Evolutionary conservation across 1,140 invertebrate genomes (phyloP), one percentile per base, ranked within the genome.

Genomic region (Adelges cooleyi): DNA sequence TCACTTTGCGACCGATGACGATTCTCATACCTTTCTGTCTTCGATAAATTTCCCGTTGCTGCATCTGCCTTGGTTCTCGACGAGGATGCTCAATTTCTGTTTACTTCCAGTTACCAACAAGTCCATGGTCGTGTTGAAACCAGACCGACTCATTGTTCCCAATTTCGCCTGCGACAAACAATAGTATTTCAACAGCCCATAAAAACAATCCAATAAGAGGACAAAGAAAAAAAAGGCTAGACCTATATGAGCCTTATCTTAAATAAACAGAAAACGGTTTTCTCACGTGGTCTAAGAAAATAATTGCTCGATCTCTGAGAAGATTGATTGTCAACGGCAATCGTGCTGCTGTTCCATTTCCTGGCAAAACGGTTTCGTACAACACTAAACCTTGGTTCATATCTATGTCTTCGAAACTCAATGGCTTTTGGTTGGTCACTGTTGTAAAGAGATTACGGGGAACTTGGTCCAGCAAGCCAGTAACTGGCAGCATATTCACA

Each of bases 241-340:
- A n/a, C n/a, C n/a, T n/a, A n/a, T n/a, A n/a, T n/a, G n/a, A n/a
- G n/a, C n/a, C n/a, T n/a, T n/a, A n/a, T n/a, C n/a, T n/a, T n/a
- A n/a, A n/a, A 20, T 15, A 27, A 0, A 27, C 13, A 13, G 36
- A 68, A 74, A 74, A 20, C 79, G 78, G 68, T n/a, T n/a, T n/a
- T n/a, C n/a, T n/a, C 66, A 78, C 84, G 62, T 80, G 72, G 73
- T 92, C 81, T 1, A 91, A 75, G 72, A 82, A 89, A 36, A 92
- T 81, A 51, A 86, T 80, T 2, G 82, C 87, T 67, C 87, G 78
- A 74, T 94, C 90, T 11, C 67, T 49, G 0, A 69, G 22, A n/a
- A 48, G 52, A 9, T 54, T n/a, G 3, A 69, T 50, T 18, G 38
- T 46, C 9, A 69, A 52, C 3, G 53, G 53, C 20, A 65, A 20